Base-by-base conservation (phyloP, 2,888 invertebrate species). In the Epirrhoe alternata region DNA sequence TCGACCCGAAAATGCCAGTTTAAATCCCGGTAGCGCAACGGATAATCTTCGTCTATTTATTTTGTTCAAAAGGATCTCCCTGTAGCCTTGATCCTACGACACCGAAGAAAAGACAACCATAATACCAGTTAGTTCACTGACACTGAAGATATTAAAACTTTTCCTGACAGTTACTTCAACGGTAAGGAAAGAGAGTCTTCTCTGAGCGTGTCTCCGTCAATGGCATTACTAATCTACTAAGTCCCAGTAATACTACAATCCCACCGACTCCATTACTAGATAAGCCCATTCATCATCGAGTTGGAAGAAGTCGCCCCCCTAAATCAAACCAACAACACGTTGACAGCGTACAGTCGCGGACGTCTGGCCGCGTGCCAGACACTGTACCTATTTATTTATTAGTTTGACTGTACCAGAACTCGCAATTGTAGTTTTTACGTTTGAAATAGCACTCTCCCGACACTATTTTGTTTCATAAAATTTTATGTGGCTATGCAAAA, bases 251-350 rank as follows among this genome's bases (percentile, higher is more conserved):
- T 35, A 7, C 12, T 42, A 12, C 17, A 12, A 17, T 53, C 6
- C 10, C 1, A 38, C 16, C 16, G 35, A 38, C 17, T 38, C 17
- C 38, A 54, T 52, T 52, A 52, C 47, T 53, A 33, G 31, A 58
- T 47, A 24, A 56, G 47, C 12, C 63, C 16, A 64, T 64, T 53
- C 47, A 59, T 64, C 64, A 64, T 64, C 38, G 14, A 50, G 53
- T 57, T 6, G 45, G 31, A 51, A 60, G 55, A 56, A 60, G 38
- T 64, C 31, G 35, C 31, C 49, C 16, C 53, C 50, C 60, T 65
- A 65, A 56, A 60, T 65, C 64, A 55, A 55, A 55, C 45, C 33
- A 38, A 60, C 64, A 60, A 65, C 60, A 65, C 64, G 64, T 47
- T 56, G 64, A 56, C 64, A 65, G 54, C 42, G 49, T 53, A 16